Evolutionary conservation across 1,140 invertebrate genomes (phyloP).

Genomic region (Olivierus martensii): DNA sequence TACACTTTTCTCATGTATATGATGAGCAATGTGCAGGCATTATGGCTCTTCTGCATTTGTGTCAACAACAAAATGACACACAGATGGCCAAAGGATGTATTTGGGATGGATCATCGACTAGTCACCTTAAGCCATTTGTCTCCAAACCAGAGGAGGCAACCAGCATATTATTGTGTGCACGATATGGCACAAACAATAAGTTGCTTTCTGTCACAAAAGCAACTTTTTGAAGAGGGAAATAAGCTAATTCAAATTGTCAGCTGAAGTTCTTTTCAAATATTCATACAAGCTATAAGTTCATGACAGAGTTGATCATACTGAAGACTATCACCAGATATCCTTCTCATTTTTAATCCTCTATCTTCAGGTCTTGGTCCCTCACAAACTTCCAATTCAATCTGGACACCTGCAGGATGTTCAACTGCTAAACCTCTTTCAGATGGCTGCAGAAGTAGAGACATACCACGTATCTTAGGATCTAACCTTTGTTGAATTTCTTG

Average conservation of each 20-base stretch:
- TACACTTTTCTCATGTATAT: too few species aligned
- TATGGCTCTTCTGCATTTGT: too few species aligned
- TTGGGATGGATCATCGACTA: too few species aligned
- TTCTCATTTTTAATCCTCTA: constrained; percentile 73
- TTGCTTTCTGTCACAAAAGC: too few species aligned
- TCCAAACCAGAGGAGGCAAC: too few species aligned
- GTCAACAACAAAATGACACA: too few species aligned
- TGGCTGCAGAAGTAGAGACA: constrained; percentile 34
- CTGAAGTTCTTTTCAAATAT: constrained; percentile 15
- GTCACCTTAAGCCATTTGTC: too few species aligned
- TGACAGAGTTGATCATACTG: constrained; percentile 82
- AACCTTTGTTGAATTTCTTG: constrained; percentile 67
- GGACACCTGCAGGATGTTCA: constrained; percentile 68
- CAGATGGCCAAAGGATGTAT: too few species aligned
- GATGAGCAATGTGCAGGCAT: too few species aligned
- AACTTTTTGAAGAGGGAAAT: too few species aligned
- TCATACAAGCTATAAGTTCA: constrained; percentile 71
- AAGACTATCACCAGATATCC: constrained; percentile 79
- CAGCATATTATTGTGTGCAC: too few species aligned
- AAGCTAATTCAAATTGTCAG: background rate
- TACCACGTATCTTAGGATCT: constrained; percentile 47
- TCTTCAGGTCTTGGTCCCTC: constrained; percentile 33
- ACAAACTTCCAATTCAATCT: constrained; percentile 72
- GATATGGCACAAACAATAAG: too few species aligned
- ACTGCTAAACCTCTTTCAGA: constrained; percentile 36